Evolutionary conservation across 2,797 vertebrate species (phyloP), one percentile per base, ranked within the genome.

Genomic region (Eulemur rubriventer): DNA sequence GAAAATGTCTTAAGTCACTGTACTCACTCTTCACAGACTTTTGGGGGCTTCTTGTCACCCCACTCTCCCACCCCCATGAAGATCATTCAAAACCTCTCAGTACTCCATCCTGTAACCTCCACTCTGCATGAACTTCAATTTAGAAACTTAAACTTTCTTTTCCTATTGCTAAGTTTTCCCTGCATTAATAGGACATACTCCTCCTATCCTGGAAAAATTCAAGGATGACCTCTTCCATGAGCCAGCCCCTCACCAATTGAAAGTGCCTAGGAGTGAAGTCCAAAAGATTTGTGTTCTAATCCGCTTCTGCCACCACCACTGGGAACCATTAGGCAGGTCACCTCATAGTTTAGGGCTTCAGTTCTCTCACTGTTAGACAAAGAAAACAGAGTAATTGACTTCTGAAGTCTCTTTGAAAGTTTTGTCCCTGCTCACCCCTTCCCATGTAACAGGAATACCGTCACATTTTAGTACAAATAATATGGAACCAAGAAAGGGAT

Each of bases 401-500:
- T 78, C 46, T 81, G 20, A 95, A 81, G 30, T 55, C 81, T 91
- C 20, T 65, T 84, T 94, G 55, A 95, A 85, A 90, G 24, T 38
- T 35, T 12, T 8, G 2, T 52, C 22, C n/a, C 41, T 81, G 20
- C 22, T 43, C 14, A 35, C 46, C 30, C 33, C 59, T 93, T 72
- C 75, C 33, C 5, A 41, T 22, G 7, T 83, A 46, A 63, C 1
- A 41, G 35, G 26, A 35, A 48, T 46, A 38, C 22, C 43, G 22
- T 63, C 80, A 90, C 41, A 83, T 65, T 96, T 95, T 87, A 48
- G 38, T 65, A 85, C 41, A 85, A 93, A 84, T 95, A 87, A 91
- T 67, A 65, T 12, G 18, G 50, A 91, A 88, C 73, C 59, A n/a
- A 84, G 75, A 70, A 80, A 89, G 48, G 52, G 80, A 94, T 92